phyloP scores from a whole-genome alignment of 2,113 vertebrate genomes.

The Oncorhynchus clarkii region DNA sequence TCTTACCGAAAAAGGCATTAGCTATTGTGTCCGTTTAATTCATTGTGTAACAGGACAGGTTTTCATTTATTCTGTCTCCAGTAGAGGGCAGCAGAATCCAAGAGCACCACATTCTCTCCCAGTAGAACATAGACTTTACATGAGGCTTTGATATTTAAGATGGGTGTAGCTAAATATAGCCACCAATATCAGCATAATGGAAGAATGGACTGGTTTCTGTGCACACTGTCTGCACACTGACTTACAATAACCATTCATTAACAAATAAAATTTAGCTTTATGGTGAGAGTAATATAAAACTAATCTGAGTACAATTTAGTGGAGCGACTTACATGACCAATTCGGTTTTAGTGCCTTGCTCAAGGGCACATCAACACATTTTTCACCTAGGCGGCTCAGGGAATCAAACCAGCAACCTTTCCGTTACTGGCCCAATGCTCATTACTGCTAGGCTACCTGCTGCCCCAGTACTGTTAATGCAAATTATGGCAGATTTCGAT shows the following conservation, averaged over 20 bases:
- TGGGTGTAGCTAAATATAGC: conserved; percentile 76
- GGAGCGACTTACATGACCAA: too few species aligned
- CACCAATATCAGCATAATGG: conserved; percentile 70
- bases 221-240: conserved; percentile 52
- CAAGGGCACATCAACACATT: too few species aligned
- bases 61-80: conserved; percentile 46
- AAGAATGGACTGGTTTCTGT: conserved; percentile 65
- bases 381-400: too few species aligned
- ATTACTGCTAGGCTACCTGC: too few species aligned
- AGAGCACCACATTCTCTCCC: conserved; percentile 30
- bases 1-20: too few species aligned
- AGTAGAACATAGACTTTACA: conserved; percentile 45
- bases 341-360: too few species aligned
- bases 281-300: not conserved
- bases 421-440: too few species aligned
- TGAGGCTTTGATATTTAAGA: conserved; percentile 74
- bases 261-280: not conserved
- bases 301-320: not conserved
- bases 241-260: conserved; percentile 22
- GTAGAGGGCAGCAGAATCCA: conserved; percentile 53
- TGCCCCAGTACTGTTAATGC: conserved; percentile 5
- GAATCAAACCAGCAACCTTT: too few species aligned
- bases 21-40: not conserved
- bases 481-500: conserved; percentile 5
- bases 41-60: not conserved